These are phyloP conservation scores for Phengaris alcon DNA, from an alignment of 2,888 invertebrate species.

Conservation along the genomic window DNA sequence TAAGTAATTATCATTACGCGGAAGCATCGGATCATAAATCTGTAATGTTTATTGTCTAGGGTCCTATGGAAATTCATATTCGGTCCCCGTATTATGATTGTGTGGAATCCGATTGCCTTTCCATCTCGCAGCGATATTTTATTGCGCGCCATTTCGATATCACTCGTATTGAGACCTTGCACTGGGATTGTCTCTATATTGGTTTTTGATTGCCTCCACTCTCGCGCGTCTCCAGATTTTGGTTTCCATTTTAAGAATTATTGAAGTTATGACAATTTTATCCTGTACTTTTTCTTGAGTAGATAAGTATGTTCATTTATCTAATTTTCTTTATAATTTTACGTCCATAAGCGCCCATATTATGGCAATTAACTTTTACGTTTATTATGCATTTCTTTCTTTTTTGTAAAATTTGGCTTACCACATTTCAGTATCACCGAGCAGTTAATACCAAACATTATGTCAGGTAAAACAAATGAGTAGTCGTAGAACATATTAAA, in stretches of 20 bases:
- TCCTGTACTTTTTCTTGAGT: no score
- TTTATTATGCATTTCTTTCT: neutral
- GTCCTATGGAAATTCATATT: slow-evolving; percentile 45
- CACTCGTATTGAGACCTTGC: slow-evolving; percentile 56
- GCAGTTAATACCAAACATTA: neutral
- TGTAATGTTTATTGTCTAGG: slow-evolving; percentile 41
- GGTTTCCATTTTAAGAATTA: neutral
- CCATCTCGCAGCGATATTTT: slow-evolving; percentile 70
- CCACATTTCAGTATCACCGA: neutral
- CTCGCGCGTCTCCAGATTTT: slow-evolving; percentile 36
- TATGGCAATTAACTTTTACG: neutral
- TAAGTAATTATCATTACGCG: slow-evolving; percentile 5
- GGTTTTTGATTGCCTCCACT: slow-evolving; percentile 63
- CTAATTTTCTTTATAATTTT: no score
- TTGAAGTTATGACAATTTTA: neutral
- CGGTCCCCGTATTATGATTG: slow-evolving; percentile 51
- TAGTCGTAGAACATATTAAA: neutral
- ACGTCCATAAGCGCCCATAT: no score
- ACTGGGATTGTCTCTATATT: slow-evolving; percentile 56
- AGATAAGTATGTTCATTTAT: no score
- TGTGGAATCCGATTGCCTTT: slow-evolving; percentile 61
- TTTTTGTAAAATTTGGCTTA: neutral
- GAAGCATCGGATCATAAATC: slow-evolving; percentile 29
- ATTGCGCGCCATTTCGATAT: slow-evolving; percentile 68
- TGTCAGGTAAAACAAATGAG: neutral